Percentiles rank a stretch among this genome's conserved stretches.
Evolutionary conservation across 2,888 invertebrate species (phyloP).

Genomic region (Keiferia lycopersicella): DNA sequence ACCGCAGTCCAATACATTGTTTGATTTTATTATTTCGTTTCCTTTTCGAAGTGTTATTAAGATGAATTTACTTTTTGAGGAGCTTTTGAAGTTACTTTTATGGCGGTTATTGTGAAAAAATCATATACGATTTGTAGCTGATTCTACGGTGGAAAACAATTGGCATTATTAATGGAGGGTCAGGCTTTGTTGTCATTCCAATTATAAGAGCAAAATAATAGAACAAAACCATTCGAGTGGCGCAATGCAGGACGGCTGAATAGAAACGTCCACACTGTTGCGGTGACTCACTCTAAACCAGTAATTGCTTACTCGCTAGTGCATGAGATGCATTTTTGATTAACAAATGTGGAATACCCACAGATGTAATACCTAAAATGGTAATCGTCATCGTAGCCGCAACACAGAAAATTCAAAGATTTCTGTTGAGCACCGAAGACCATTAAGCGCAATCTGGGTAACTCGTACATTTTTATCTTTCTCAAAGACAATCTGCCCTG

Average conservation of each 20-base stretch:
- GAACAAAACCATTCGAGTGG: conserved; percentile 67
- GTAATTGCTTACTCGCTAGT: conserved; percentile 59
- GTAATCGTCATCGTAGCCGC: neutral
- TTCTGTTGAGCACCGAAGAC: neutral
- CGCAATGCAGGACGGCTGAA: conserved; percentile 75
- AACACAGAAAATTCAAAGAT: neutral
- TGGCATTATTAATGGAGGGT: conserved; percentile 39
- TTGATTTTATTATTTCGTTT: neutral
- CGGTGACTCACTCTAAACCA: conserved; percentile 65
- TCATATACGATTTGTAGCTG: neutral
- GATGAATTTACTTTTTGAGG: conserved; percentile 31
- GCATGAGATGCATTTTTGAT: conserved; percentile 49
- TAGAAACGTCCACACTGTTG: conserved; percentile 62
- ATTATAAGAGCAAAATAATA: conserved; percentile 63
- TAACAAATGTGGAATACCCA: conserved; percentile 14
- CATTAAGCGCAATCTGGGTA: neutral
- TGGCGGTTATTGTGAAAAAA: neutral
- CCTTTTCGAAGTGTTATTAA: conserved; percentile 40
- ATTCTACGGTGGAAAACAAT: conserved; percentile 31
- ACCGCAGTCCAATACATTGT: conserved; percentile 30
- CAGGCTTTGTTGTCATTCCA: conserved; percentile 49
- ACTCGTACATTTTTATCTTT: neutral
- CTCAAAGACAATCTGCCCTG: neutral
- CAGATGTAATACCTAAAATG: neutral
- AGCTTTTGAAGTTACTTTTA: conserved; percentile 1